Percentiles rank a stretch among this genome's conserved stretches.
Conservation (phyloP, 2,888 invertebrate species). For the Heliconius ismenius region DNA sequence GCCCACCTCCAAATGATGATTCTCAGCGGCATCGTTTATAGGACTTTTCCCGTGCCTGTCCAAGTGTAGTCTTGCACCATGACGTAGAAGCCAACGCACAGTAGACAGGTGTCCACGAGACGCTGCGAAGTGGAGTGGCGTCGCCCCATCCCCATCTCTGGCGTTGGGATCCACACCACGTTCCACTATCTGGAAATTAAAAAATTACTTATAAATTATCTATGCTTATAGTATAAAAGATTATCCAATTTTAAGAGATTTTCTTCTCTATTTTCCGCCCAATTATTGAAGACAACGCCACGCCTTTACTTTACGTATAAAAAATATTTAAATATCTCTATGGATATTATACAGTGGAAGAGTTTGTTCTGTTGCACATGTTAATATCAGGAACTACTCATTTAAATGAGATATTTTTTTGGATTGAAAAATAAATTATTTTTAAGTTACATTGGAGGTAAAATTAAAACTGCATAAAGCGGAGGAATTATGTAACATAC, state of each 20-base stretch:
- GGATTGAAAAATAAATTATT: too few species aligned
- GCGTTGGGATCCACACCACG: slow-evolving; percentile 92
- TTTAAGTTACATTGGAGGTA: not conserved
- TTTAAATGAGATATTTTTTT: too few species aligned
- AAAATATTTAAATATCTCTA: too few species aligned
- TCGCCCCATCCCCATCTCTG: slow-evolving; percentile 93
- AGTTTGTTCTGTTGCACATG: too few species aligned
- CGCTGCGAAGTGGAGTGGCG: slow-evolving; percentile 94
- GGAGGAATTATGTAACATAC: not conserved
- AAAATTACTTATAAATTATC: not conserved
- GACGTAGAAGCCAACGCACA: slow-evolving; percentile 90
- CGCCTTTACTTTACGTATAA: too few species aligned
- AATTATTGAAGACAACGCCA: too few species aligned
- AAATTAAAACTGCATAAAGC: not conserved
- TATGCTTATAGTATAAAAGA: not conserved
- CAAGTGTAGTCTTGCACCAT: slow-evolving; percentile 89
- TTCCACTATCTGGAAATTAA: slow-evolving; percentile 85
- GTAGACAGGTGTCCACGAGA: slow-evolving; percentile 91
- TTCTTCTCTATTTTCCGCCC: too few species aligned
- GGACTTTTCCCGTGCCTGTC: slow-evolving; percentile 95
- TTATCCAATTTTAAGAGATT: too few species aligned
- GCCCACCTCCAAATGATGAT: slow-evolving; percentile 91
- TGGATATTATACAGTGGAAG: too few species aligned
- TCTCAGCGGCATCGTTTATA: slow-evolving; percentile 94
- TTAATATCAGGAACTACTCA: too few species aligned